phyloP scores from a whole-genome alignment of 64 coral and sea anemone genomes.

The Montipora capricornis region DNA sequence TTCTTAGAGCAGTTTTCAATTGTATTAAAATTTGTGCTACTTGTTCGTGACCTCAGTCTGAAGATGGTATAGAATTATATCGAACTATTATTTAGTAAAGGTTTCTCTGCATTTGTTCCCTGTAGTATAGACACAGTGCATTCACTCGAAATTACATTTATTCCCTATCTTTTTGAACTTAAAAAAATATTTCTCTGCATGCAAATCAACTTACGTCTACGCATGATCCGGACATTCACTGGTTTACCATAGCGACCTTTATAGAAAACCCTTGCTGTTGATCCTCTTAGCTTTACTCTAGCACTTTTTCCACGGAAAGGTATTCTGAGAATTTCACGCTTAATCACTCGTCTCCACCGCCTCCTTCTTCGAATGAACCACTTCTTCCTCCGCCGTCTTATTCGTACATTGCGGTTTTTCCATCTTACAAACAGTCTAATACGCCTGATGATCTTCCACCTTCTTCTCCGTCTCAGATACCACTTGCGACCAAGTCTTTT shows the following conservation, averaged over 20 bases:
- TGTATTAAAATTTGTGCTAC: too few relatives aligned
- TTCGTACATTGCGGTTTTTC: neutral
- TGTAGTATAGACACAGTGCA: too few relatives aligned
- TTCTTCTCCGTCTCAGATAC: neutral
- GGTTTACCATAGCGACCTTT: constrained; percentile 3
- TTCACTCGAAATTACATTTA: too few relatives aligned
- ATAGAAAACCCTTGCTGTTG: neutral
- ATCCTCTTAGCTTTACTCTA: neutral
- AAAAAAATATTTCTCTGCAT: too few relatives aligned
- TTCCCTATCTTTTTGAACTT: too few relatives aligned
- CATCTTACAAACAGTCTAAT: neutral
- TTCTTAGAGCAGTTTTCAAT: too few relatives aligned
- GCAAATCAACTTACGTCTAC: too few relatives aligned
- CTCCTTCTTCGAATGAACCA: neutral
- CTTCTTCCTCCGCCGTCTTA: neutral
- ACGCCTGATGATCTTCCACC: neutral
- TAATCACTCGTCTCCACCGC: neutral
- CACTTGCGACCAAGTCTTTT: neutral
- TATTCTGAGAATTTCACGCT: constrained; percentile 4
- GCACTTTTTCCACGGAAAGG: neutral
- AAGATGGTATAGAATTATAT: too few relatives aligned
- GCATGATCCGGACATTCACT: too few relatives aligned
- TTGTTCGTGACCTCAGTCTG: too few relatives aligned
- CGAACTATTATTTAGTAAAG: too few relatives aligned
- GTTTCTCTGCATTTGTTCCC: too few relatives aligned